Percentiles rank a stretch among this genome's conserved stretches.
phyloP scores from a whole-genome alignment of 2,797 vertebrate genomes.

The Squalus acanthias region DNA sequence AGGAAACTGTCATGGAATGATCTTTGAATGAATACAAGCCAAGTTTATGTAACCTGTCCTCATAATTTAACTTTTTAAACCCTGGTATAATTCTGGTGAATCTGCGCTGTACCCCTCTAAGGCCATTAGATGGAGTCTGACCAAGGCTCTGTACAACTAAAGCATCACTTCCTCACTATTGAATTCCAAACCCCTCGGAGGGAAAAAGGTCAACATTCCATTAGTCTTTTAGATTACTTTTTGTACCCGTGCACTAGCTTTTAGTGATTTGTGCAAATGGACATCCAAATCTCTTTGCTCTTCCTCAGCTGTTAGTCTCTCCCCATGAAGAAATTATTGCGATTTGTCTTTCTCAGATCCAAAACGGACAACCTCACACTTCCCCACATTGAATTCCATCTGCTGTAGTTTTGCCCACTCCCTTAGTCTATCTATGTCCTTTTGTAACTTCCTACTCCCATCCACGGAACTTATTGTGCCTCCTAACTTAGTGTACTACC shows the following conservation, averaged over 20 bases:
- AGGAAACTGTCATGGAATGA: not conserved
- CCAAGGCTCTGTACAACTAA: not conserved
- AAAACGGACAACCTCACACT: not conserved
- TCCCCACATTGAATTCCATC: not conserved
- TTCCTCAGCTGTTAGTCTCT: no score
- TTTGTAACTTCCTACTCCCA: not conserved
- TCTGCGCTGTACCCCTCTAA: not conserved
- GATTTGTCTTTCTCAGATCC: not conserved
- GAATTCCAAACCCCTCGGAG: not conserved
- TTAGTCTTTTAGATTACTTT: not conserved
- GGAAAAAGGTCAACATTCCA: not conserved
- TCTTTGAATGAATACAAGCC: not conserved
- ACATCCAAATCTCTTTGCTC: not conserved
- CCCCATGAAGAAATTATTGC: not conserved
- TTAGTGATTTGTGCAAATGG: no score
- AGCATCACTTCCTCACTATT: not conserved
- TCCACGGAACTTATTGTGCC: not conserved
- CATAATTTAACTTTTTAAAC: not conserved
- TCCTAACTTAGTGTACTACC: not conserved
- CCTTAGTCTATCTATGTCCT: no score
- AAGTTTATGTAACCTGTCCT: not conserved
- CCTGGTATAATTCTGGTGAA: not conserved
- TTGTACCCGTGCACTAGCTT: not conserved
- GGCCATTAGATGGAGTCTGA: not conserved
- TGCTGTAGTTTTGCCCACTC: not conserved